A percentile compares a stretch with the other conserved stretches of the same genome.
phyloP scores from a whole-genome alignment of 2,888 invertebrate species.

The Rhopalosiphum nymphaeae region DNA sequence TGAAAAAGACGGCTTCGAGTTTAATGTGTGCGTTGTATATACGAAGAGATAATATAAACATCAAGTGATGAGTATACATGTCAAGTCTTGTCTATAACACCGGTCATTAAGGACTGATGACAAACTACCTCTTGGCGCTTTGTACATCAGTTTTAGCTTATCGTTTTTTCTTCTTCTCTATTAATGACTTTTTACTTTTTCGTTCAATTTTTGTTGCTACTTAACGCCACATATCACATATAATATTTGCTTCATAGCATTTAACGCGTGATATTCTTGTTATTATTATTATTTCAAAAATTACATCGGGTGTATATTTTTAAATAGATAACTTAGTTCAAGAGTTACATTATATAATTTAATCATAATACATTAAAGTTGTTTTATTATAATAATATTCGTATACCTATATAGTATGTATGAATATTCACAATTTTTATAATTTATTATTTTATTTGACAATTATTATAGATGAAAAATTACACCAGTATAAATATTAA shows the following conservation, averaged over 20 bases:
- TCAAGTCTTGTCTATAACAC: constrained; percentile 54
- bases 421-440: background rate
- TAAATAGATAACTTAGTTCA: background rate
- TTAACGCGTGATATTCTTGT: background rate
- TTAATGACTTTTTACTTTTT: constrained; percentile 13
- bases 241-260: background rate
- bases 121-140: constrained; percentile 60
- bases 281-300: background rate
- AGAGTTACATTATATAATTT: background rate
- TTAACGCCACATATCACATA: background rate
- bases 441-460: background rate
- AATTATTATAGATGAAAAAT: background rate
- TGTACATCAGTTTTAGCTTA: constrained; percentile 31
- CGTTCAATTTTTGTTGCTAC: background rate
- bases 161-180: constrained; percentile 11
- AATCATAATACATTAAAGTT: background rate
- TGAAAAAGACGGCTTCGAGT: background rate
- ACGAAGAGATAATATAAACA: constrained; percentile 51
- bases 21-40: background rate
- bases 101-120: constrained; percentile 55
- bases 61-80: constrained; percentile 52
- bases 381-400: background rate
- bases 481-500: background rate
- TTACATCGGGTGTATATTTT: background rate
- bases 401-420: background rate